Conservation (phyloP, 1,140 invertebrate species). For the Cotesia glomerata region DNA sequence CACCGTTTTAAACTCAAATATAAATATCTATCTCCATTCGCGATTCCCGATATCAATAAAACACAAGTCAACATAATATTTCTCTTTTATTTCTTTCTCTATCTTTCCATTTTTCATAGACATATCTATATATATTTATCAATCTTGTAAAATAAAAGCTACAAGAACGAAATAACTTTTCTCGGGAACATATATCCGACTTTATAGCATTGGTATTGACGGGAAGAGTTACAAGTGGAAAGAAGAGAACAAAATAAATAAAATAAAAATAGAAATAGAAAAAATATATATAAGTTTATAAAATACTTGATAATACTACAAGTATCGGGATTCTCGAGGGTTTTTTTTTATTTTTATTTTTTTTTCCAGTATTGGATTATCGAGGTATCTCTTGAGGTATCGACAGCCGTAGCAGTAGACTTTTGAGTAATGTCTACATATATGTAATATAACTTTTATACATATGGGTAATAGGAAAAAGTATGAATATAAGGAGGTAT, state of each 20-base stretch:
- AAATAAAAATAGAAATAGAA: neutral
- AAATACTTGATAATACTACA: constrained; percentile 2
- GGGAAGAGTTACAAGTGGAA: neutral
- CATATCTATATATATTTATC: no score
- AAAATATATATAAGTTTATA: neutral
- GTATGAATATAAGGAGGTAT: no score
- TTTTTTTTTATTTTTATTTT: constrained; percentile 17
- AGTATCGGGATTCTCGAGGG: constrained; percentile 39
- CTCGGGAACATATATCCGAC: no score
- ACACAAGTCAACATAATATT: no score
- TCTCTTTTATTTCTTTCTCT: no score
- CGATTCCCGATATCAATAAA: neutral
- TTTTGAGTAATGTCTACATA: no score
- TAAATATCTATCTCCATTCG: neutral
- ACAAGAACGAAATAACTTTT: no score
- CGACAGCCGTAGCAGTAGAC: neutral
- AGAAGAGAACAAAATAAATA: constrained; percentile 13
- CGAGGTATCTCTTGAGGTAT: constrained; percentile 42
- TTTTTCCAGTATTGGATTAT: constrained; percentile 53
- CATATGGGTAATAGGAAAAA: no score
- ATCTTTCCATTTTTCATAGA: no score
- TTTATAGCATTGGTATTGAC: neutral
- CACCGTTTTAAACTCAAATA: neutral
- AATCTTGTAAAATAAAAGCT: no score
- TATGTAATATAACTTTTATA: no score